Evolutionary conservation across 2,113 vertebrate genomes (phyloP).

Genomic region (Pandion haliaetus): DNA sequence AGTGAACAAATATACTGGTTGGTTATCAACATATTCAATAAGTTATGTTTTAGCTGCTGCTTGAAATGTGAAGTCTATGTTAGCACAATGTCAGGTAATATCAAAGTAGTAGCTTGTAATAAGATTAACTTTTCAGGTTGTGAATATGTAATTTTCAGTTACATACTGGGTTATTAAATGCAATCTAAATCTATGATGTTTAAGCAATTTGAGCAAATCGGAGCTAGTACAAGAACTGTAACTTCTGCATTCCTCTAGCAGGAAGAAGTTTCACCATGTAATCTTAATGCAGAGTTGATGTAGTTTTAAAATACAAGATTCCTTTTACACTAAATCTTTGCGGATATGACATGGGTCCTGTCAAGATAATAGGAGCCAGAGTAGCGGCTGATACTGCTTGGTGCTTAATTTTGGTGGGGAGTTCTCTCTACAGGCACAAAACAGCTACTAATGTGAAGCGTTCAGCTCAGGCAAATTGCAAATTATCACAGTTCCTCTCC

Average conservation of each 20-base stretch:
- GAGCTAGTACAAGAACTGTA: neutral
- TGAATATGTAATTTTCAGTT: constrained; percentile 58
- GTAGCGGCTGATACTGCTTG: neutral
- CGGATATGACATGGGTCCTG: neutral
- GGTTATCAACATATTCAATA: constrained; percentile 45
- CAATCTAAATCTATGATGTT: constrained; percentile 36
- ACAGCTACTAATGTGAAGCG: neutral
- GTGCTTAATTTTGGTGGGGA: neutral
- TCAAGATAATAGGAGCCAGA: neutral
- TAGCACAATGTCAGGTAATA: constrained; percentile 60
- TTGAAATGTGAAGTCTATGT: constrained; percentile 55
- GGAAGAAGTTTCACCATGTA: neutral
- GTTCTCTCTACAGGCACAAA: neutral
- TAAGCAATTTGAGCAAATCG: neutral
- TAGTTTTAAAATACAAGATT: neutral
- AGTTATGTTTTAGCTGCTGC: constrained; percentile 55
- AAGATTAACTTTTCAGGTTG: constrained; percentile 61
- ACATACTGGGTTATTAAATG: constrained; percentile 29
- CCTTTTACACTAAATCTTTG: neutral
- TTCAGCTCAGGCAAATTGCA: neutral
- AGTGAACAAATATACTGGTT: constrained; percentile 23
- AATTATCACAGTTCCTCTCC: neutral
- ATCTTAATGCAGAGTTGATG: constrained; percentile 44
- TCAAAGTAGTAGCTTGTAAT: constrained; percentile 56
- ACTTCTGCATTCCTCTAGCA: neutral